Evolutionary conservation across 92 coral and sea anemone genomes (phyloP).

Genomic region (Pocillopora grandis): DNA sequence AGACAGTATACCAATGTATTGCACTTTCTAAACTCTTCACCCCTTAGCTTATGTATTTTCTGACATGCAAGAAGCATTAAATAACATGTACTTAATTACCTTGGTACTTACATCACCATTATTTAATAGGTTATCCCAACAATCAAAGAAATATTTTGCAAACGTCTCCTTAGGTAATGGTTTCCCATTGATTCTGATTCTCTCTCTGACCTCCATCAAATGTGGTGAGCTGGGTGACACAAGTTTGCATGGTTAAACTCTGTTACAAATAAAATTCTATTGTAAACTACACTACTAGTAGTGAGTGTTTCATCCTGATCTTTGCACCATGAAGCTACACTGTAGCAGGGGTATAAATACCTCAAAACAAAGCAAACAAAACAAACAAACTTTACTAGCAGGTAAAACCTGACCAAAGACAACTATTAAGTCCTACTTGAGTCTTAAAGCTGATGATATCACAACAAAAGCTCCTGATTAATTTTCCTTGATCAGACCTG

Average conservation of each 20-base stretch:
- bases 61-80: background rate
- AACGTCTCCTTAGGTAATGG: constrained; percentile 81
- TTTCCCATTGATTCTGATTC: constrained; percentile 87
- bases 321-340: no score
- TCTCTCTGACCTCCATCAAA: constrained; percentile 96
- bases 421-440: no score
- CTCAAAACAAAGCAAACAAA: background rate
- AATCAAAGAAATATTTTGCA: constrained; percentile 89
- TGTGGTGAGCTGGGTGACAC: constrained; percentile 85
- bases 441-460: no score
- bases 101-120: constrained; percentile 38
- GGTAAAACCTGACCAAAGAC: no score
- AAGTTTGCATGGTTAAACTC: background rate
- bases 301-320: no score
- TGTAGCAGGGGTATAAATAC: no score
- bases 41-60: no score
- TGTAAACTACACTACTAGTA: background rate
- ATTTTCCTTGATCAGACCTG: no score
- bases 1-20: no score
- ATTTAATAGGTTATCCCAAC: constrained; percentile 83
- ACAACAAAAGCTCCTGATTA: no score
- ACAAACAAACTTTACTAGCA: background rate
- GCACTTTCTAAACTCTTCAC: no score
- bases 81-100: background rate
- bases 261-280: no score